Conservation (phyloP, 2,888 invertebrate species). For the Odiellus spinosus region DNA sequence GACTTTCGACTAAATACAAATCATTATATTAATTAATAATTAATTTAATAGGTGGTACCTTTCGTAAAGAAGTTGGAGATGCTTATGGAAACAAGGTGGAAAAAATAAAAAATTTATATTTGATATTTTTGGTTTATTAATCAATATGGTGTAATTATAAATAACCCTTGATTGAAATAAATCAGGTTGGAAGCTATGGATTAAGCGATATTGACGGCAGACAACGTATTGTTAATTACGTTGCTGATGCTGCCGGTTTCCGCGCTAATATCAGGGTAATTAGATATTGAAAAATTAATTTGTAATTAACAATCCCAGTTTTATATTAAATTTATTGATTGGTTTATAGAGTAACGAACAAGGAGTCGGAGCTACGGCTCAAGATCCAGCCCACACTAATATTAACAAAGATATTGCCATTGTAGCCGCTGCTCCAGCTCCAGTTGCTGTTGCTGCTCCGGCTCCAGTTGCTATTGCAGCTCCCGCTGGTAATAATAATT, state of each 20-base stretch:
- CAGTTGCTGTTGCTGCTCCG: background rate
- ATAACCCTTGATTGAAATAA: too few species aligned
- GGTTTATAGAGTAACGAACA: constrained; percentile 11
- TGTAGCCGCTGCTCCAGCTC: background rate
- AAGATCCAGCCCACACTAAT: constrained; percentile 10
- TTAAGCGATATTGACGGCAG: constrained; percentile 12
- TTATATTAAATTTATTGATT: too few species aligned
- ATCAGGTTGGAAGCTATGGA: constrained; percentile 13
- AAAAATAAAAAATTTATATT: too few species aligned
- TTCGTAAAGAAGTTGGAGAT: constrained; percentile 13
- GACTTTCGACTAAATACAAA: too few species aligned
- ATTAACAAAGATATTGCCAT: constrained; percentile 9
- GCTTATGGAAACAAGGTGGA: constrained; percentile 6
- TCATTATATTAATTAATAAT: too few species aligned
- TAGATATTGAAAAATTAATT: too few species aligned
- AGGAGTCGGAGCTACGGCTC: constrained; percentile 14
- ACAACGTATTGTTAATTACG: constrained; percentile 11
- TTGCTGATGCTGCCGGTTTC: constrained; percentile 18
- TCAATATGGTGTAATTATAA: too few species aligned
- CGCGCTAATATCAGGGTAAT: constrained; percentile 12
- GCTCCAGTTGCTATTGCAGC: constrained; percentile 4
- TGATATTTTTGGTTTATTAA: too few species aligned
- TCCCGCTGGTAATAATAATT: background rate
- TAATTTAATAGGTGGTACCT: constrained; percentile 12
- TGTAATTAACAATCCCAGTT: too few species aligned